Base-by-base conservation (phyloP, 2,797 vertebrate genomes). In the Anomalospiza imberbis region DNA sequence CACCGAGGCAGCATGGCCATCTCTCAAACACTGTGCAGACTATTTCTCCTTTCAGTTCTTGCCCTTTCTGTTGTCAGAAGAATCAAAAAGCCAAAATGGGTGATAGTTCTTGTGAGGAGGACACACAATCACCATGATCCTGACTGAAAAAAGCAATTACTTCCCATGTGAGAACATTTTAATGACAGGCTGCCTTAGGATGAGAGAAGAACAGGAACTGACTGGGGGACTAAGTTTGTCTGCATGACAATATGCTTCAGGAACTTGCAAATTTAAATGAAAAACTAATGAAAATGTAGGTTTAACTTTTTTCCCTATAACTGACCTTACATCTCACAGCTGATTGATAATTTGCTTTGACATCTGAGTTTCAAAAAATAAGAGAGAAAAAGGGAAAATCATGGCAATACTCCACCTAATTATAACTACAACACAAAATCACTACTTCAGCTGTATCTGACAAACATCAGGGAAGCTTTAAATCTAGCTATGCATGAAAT, bases 381-480 rank as follows among this genome's bases (percentile, higher is more conserved):
- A 95, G 51, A 80, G 36, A 60, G 51, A 25, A 67, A 70, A 94
- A 79, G 45, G 55, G 60, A 87, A 94, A 93, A 45, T 57, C 32
- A 31, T 94, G 95, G 92, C 94, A 82, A 85, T 85, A 44, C 89
- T 95, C 94, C 89, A 91, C 89, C 66, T 96, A 94, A 94, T 97
- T 96, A 95, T 80, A 88, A 88, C 79, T 86, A 62, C 85, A 83
- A 65, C 89, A 95, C 72, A 96, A 97, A 95, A 90, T 88, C 83
- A 86, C 83, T 65, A 51, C 68, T 87, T 95, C 78, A 68, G 45
- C 70, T 93, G 76, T 38, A 44, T 78, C 88, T 95, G 81, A 89
- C 67, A 91, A 94, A 96, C 95, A 89, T 94, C 88, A 82, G 92
- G 95, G 89, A 85, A 95, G 84, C 94, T 95, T 95, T 95, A 91